A percentile compares a stretch with the other conserved stretches of the same genome.
These are phyloP conservation scores for Epinephelus moara DNA, from an alignment of 2,113 vertebrate species.

Conservation along the genomic window DNA sequence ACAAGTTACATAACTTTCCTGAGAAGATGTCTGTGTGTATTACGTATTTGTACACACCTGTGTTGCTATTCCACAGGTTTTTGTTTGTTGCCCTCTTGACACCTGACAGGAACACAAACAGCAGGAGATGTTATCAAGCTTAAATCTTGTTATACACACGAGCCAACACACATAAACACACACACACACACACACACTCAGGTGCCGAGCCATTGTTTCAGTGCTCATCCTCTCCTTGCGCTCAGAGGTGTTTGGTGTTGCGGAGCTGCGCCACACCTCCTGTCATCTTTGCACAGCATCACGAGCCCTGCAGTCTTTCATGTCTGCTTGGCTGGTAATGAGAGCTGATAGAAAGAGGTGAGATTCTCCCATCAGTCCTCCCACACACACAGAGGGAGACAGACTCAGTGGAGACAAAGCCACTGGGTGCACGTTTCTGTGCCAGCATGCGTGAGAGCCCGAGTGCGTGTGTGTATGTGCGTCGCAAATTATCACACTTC, in stretches of 20 bases:
- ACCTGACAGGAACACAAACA: slow-evolving; percentile 16
- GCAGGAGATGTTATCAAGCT: slow-evolving; percentile 5
- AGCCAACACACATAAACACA: not conserved
- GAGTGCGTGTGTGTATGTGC: slow-evolving; percentile 19
- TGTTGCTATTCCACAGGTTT: not conserved
- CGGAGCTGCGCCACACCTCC: slow-evolving; percentile 59
- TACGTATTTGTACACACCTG: not conserved
- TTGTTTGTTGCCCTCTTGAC: slow-evolving; percentile 2
- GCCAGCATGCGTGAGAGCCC: slow-evolving; percentile 9
- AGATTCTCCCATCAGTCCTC: slow-evolving; percentile 69
- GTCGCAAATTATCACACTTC: slow-evolving; percentile 35
- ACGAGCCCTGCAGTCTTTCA: slow-evolving; percentile 74
- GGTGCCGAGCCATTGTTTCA: slow-evolving; percentile 21
- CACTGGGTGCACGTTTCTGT: slow-evolving; percentile 54
- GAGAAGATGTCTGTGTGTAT: not conserved
- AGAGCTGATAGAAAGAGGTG: slow-evolving; percentile 83
- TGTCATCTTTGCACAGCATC: slow-evolving; percentile 68
- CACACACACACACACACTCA: not conserved
- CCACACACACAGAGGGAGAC: slow-evolving; percentile 54
- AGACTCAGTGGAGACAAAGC: slow-evolving; percentile 58
- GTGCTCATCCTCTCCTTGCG: not conserved
- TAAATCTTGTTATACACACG: slow-evolving; percentile 6
- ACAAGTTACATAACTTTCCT: slow-evolving; percentile 2
- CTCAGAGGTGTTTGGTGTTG: slow-evolving; percentile 61
- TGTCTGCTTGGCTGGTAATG: slow-evolving; percentile 78